A percentile compares a stretch with the other conserved stretches of the same genome.
These are phyloP conservation scores for Druon quercuslanigerum DNA, from an alignment of 1,140 invertebrate species.

Conservation along the genomic window DNA sequence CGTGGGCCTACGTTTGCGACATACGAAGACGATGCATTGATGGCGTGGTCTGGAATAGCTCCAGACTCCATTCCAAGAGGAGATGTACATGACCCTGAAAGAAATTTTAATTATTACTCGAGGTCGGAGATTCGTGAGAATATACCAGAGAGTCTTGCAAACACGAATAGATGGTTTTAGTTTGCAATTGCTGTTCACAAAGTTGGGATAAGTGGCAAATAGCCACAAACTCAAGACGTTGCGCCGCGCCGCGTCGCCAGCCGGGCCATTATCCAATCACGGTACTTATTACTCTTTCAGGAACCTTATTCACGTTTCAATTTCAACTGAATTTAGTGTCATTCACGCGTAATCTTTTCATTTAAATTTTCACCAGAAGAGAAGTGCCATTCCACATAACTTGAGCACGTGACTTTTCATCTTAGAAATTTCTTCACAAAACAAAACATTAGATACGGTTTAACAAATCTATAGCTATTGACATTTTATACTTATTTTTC, in stretches of 20 bases:
- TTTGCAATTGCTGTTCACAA: slow-evolving; percentile 38
- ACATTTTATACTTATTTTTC: too few relatives aligned
- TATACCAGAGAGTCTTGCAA: background rate
- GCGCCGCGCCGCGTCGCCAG: background rate
- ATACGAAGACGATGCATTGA: slow-evolving; percentile 81
- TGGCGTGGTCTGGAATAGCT: slow-evolving; percentile 79
- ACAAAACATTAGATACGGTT: too few relatives aligned
- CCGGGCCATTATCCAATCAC: slow-evolving; percentile 50
- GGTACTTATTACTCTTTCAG: slow-evolving; percentile 51
- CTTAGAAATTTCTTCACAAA: background rate
- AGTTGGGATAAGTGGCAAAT: slow-evolving; percentile 49
- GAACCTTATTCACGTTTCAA: slow-evolving; percentile 56
- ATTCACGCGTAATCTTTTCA: slow-evolving; percentile 56
- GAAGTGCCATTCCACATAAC: background rate
- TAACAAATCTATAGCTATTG: too few relatives aligned
- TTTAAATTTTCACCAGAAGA: slow-evolving; percentile 44
- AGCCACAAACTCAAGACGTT: slow-evolving; percentile 34
- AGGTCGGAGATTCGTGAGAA: background rate
- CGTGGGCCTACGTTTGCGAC: slow-evolving; percentile 80
- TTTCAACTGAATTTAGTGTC: slow-evolving; percentile 52
- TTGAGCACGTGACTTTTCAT: background rate
- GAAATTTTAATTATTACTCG: slow-evolving; percentile 54
- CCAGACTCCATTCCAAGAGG: slow-evolving; percentile 83
- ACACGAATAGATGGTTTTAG: slow-evolving; percentile 1
- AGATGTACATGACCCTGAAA: slow-evolving; percentile 78